Evolutionary conservation across 2,888 invertebrate genomes (phyloP).

Genomic region (Vanessa cardui): DNA sequence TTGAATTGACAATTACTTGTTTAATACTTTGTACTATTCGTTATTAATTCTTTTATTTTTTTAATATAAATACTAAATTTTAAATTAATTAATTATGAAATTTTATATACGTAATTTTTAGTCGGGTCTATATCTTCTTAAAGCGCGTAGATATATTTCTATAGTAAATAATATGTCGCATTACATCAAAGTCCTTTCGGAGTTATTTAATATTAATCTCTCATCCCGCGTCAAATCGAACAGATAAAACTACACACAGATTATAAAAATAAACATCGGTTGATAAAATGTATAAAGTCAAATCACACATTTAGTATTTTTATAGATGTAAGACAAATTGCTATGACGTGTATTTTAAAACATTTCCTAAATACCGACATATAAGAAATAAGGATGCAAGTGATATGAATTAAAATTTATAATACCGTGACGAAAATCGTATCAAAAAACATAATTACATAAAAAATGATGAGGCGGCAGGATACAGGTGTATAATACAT

Average conservation of each 20-base stretch:
- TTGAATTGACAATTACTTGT: too few relatives aligned
- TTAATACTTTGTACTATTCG: too few relatives aligned
- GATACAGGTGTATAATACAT: slow-evolving; percentile 68
- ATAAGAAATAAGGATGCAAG: background rate
- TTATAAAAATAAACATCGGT: slow-evolving; percentile 39
- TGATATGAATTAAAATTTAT: slow-evolving; percentile 16
- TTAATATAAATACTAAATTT: too few relatives aligned
- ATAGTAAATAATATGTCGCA: slow-evolving; percentile 59
- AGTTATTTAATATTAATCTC: slow-evolving; percentile 67
- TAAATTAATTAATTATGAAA: background rate
- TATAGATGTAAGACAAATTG: background rate
- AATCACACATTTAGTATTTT: slow-evolving; percentile 23
- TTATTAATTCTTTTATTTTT: too few relatives aligned
- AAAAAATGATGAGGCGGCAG: slow-evolving; percentile 67
- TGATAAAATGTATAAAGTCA: slow-evolving; percentile 31
- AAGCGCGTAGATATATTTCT: slow-evolving; percentile 13
- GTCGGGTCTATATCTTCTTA: slow-evolving; percentile 10
- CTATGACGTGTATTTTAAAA: background rate
- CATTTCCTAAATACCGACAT: background rate
- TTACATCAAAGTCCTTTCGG: slow-evolving; percentile 63
- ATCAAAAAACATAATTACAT: slow-evolving; percentile 59
- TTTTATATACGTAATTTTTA: background rate
- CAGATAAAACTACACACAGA: slow-evolving; percentile 58
- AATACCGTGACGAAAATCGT: slow-evolving; percentile 20
- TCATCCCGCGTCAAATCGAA: slow-evolving; percentile 56